phyloP scores from a whole-genome alignment of 2,113 vertebrate genomes.

The Semnornis frantzii region DNA sequence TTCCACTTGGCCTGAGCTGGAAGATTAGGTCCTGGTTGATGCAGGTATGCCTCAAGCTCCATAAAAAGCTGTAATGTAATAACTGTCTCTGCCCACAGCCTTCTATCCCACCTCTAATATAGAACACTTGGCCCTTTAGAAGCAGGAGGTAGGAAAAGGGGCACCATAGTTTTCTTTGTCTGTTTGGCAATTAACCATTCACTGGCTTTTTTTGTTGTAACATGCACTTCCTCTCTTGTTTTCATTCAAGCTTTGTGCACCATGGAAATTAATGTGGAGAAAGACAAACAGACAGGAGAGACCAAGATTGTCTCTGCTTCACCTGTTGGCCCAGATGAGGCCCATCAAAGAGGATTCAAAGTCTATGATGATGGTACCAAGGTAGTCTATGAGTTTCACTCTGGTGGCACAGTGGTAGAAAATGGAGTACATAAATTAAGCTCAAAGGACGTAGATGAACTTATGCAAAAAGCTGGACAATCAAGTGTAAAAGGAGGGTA shows the following conservation, averaged over 20 bases:
- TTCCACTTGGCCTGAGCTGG: background rate
- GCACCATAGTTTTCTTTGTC: slow-evolving; percentile 74
- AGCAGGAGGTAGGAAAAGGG: slow-evolving; percentile 49
- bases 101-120: slow-evolving; percentile 60
- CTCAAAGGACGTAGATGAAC: slow-evolving; percentile 89
- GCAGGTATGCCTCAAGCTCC: background rate
- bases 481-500: slow-evolving; percentile 76
- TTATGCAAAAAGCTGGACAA: slow-evolving; percentile 89
- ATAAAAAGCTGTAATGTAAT: background rate
- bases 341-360: slow-evolving; percentile 90
- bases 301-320: slow-evolving; percentile 93
- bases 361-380: slow-evolving; percentile 95
- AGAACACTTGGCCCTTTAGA: slow-evolving; percentile 58
- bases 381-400: slow-evolving; percentile 94
- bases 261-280: slow-evolving; percentile 99
- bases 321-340: slow-evolving; percentile 85
- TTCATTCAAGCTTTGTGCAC: slow-evolving; percentile 93
- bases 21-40: background rate
- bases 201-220: slow-evolving; percentile 90
- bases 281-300: slow-evolving; percentile 93
- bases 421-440: slow-evolving; percentile 92
- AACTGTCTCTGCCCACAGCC: background rate
- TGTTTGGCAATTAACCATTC: slow-evolving; percentile 89
- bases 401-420: slow-evolving; percentile 88
- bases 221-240: slow-evolving; percentile 88